phyloP scores from a whole-genome alignment of 2,888 invertebrate species.

The Chalcis sispes region DNA sequence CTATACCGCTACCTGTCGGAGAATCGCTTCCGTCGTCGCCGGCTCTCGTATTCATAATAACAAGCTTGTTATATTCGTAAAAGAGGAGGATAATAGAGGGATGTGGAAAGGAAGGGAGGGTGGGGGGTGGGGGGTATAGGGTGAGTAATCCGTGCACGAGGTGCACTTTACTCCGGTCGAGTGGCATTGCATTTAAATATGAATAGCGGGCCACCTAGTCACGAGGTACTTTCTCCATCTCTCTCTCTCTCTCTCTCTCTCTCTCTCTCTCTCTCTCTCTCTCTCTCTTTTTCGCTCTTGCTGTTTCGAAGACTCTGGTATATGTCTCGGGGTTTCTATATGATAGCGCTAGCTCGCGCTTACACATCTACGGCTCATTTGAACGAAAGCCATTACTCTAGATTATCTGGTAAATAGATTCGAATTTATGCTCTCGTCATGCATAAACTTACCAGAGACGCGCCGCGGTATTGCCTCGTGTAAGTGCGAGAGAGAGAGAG shows the following conservation, averaged over 20 bases:
- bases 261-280: slow-evolving; percentile 16
- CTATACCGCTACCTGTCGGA: not conserved
- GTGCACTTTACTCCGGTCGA: slow-evolving; percentile 48
- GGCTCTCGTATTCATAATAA: slow-evolving; percentile 30
- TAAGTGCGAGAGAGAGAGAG: too few relatives aligned
- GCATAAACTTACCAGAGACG: slow-evolving; percentile 58
- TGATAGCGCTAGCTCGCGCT: not conserved
- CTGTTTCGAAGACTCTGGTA: not conserved
- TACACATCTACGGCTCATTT: slow-evolving; percentile 56
- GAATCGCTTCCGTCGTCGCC: slow-evolving; percentile 16
- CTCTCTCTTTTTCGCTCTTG: slow-evolving; percentile 14
- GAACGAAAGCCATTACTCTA: slow-evolving; percentile 63
- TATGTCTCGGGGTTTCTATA: not conserved
- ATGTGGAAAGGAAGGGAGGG: too few relatives aligned
- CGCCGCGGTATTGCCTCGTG: too few relatives aligned
- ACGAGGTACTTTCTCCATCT: not conserved
- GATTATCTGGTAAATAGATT: slow-evolving; percentile 63
- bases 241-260: not conserved
- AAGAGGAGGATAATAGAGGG: too few relatives aligned
- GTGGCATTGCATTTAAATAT: slow-evolving; percentile 61
- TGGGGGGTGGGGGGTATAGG: too few relatives aligned
- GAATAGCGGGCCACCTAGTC: slow-evolving; percentile 62
- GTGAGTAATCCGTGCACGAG: slow-evolving; percentile 53
- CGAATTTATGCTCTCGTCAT: slow-evolving; percentile 62
- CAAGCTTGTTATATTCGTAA: slow-evolving; percentile 52